phyloP scores from a whole-genome alignment of 1,140 invertebrate species.

The Rhagoletis pomonella region DNA sequence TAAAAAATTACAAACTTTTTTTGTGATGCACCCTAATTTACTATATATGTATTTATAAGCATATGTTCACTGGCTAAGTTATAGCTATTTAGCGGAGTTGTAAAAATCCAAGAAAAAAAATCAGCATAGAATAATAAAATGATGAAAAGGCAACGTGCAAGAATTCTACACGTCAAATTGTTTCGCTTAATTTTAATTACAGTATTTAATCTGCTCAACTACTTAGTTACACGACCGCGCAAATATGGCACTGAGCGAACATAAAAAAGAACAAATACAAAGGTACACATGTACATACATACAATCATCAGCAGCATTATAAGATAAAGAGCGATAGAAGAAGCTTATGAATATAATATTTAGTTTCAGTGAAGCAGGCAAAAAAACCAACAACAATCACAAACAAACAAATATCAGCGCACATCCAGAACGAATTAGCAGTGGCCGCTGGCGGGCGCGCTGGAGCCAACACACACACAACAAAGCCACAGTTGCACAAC shows the following conservation, averaged over 20 bases:
- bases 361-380: background rate
- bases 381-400: background rate
- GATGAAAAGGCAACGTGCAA: background rate
- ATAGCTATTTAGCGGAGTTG: too few species aligned
- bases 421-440: slow-evolving; percentile 16
- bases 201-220: slow-evolving; percentile 4
- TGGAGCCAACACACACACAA: background rate
- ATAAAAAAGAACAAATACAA: background rate
- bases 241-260: slow-evolving; percentile 15
- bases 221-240: background rate
- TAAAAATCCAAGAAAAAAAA: background rate
- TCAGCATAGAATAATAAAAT: background rate
- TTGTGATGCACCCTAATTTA: too few species aligned
- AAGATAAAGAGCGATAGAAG: background rate
- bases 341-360: background rate
- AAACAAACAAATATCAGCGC: background rate
- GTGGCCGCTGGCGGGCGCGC: background rate
- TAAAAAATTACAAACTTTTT: too few species aligned
- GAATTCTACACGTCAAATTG: background rate
- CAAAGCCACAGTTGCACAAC: background rate
- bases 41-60: too few species aligned
- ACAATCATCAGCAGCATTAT: background rate
- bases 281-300: background rate
- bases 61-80: too few species aligned
- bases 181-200: background rate